phyloP scores from a whole-genome alignment of 37 sponge, comb jelly and placozoan species.

The Geodia barretti region DNA sequence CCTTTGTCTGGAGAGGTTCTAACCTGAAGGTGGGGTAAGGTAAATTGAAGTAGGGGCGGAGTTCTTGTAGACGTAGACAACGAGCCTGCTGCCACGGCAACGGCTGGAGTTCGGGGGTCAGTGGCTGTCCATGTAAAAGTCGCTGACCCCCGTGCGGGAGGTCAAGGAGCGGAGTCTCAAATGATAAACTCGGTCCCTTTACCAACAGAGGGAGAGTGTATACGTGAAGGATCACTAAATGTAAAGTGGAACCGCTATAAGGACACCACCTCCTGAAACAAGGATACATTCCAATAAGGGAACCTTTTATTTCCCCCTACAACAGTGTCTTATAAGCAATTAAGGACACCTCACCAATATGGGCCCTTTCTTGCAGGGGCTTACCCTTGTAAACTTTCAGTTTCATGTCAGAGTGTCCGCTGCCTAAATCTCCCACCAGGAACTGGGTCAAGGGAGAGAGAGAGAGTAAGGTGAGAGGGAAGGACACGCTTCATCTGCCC shows the following conservation, averaged over 20 bases:
- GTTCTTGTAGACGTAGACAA: conserved; percentile 96
- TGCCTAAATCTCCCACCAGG: conserved; percentile 89
- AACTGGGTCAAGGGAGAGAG: conserved; percentile 35
- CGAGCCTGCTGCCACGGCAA: conserved; percentile 95
- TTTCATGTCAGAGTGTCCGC: conserved; percentile 74
- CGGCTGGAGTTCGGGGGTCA: conserved; percentile 88
- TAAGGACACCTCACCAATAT: too few relatives aligned
- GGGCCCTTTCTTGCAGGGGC: too few relatives aligned
- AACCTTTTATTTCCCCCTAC: too few relatives aligned
- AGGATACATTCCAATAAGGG: too few relatives aligned
- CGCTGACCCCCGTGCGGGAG: conserved; percentile 89
- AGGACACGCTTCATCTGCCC: conserved; percentile 11
- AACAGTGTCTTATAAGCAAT: too few relatives aligned
- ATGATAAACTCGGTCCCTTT: conserved; percentile 80
- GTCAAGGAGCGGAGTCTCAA: conserved; percentile 86
- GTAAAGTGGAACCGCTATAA: too few relatives aligned
- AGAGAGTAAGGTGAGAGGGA: neutral
- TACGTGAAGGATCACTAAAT: too few relatives aligned
- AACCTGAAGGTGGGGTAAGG: conserved; percentile 87
- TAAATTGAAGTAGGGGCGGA: conserved; percentile 97
- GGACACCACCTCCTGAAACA: too few relatives aligned
- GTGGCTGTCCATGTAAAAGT: conserved; percentile 93
- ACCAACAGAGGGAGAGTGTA: neutral
- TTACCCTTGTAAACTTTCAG: conserved; percentile 90
- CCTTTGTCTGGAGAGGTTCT: neutral